Evolutionary conservation across 2,113 vertebrate genomes (phyloP), one percentile per base, ranked within the genome.

Genomic region (Pteruthius melanotis): DNA sequence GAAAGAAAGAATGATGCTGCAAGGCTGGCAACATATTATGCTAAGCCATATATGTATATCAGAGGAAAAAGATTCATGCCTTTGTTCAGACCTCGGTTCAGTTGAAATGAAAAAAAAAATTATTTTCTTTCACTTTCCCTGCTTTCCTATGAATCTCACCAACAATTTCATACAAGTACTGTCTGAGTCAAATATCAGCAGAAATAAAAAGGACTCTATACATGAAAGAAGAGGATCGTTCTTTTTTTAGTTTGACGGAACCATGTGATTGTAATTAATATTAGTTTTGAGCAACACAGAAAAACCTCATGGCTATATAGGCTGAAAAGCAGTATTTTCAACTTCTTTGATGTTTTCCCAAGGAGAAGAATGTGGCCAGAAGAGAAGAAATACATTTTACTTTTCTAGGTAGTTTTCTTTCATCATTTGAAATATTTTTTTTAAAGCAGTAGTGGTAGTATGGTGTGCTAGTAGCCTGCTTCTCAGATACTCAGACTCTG

Each of bases 221-320:
- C 18, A 75, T 63, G n/a, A 83, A 83, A 80, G 49, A 93, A 54
- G 47, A 86, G 23, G 50, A 64, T 61, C 27, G 31, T 80, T 85
- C 22, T 53, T 79, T 80, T 53, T 70, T 83, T 42, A 66, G 54
- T 86, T 77, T 81, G 68, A 74, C 17, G 21, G 35, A 74, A 80
- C 39, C 44, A 11, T 90, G 59, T 93, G 66, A 68, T 85, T 85
- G 31, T 47, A 92, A 94, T 92, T 95, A 90, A 68, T 80, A 75
- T 54, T 47, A 69, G 49, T 85, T 83, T 92, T 76, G 23, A 92
- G 78, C 52, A 87, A 75, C 60, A 82, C 16, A 64, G 56, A 71
- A 81, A 84, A 84, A 3, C 39, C 92, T 95, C 6, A 35, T 70
- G 72, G 69, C 70, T 18, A 44, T 74, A 57, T 7, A 87, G 35